Evolutionary conservation across 2,888 invertebrate species (phyloP), one percentile per base, ranked within the genome.

Genomic region (Brenthis ino): DNA sequence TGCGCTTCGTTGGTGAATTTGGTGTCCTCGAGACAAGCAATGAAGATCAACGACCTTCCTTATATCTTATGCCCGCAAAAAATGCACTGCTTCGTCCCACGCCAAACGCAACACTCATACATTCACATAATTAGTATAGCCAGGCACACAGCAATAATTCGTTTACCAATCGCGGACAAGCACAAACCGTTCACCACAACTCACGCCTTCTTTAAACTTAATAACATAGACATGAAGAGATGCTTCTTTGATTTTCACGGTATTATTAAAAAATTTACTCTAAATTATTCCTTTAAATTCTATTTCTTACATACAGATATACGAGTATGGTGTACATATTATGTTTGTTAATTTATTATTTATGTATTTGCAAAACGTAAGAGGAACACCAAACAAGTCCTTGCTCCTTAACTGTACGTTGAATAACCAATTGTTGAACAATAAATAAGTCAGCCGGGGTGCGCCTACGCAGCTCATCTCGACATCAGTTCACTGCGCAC

Each of bases 11-110:
- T 87, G 85, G 87, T 84, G 82, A 89, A 84, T 90, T 89, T 82
- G 84, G 86, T 81, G 83, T 84, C 85, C 79, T 79, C 79, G 86
- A 88, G 89, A 86, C 87, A 82, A 81, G 82, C 85, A 79, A 80
- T 80, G 77, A 81, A 82, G 92, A 88, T 92, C 91, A 86, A 83
- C 79, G 87, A 88, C 86, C 89, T 83, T 77, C 82, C 85, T 87
- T 87, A 89, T 90, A 88, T 91, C 87, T 90, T 83, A 78, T 79
- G 83, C 80, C 82, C 85, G 89, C 91, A 93, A 93, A 93, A 93
- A 93, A 91, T 93, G 91, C 91, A 93, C 81, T 88, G 91, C 82
- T 85, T 84, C 91, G 86, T 88, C 91, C 91, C 91, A 91, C 92
- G 87, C 85, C 82, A 83, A 89, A 88, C 87, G 85, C 86, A 88